phyloP scores from a whole-genome alignment of 2,888 invertebrate species.

The Silvanus unidentatus region DNA sequence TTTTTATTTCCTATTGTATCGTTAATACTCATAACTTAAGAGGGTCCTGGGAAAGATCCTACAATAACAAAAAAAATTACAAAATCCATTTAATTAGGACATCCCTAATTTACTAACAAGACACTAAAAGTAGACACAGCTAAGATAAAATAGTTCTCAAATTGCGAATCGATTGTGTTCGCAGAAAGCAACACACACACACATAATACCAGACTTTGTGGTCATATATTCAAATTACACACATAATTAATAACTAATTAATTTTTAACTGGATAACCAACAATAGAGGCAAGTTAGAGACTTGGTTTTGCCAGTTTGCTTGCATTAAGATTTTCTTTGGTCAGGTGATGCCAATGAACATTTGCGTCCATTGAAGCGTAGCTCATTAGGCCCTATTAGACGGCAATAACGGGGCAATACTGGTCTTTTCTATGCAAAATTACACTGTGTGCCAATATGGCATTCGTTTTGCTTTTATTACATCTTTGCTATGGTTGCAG shows the following conservation, averaged over 20 bases:
- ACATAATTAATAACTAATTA: slow-evolving; percentile 19
- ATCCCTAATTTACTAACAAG: too few relatives aligned
- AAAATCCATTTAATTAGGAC: too few relatives aligned
- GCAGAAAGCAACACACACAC: too few relatives aligned
- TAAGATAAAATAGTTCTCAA: too few relatives aligned
- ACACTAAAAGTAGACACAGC: too few relatives aligned
- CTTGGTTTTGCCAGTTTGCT: not conserved
- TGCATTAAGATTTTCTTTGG: slow-evolving; percentile 11
- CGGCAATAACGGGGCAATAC: slow-evolving; percentile 13
- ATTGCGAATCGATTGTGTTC: too few relatives aligned
- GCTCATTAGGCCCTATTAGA: slow-evolving; percentile 20
- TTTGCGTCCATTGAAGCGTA: slow-evolving; percentile 18
- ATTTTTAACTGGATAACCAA: slow-evolving; percentile 16
- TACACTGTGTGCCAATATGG: slow-evolving; percentile 9
- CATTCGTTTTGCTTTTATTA: slow-evolving; percentile 13
- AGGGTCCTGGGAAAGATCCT: too few relatives aligned
- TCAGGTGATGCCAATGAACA: slow-evolving; percentile 18
- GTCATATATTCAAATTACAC: slow-evolving; percentile 9
- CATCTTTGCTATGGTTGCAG: slow-evolving; percentile 1
- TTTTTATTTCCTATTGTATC: too few relatives aligned
- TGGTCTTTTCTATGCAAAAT: slow-evolving; percentile 17
- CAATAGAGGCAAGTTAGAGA: slow-evolving; percentile 9
- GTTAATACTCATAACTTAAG: too few relatives aligned
- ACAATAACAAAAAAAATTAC: too few relatives aligned
- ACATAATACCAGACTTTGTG: slow-evolving; percentile 3